These are phyloP conservation scores for Magallana gigas DNA, from an alignment of 1,140 invertebrate species.

Conservation along the genomic window DNA sequence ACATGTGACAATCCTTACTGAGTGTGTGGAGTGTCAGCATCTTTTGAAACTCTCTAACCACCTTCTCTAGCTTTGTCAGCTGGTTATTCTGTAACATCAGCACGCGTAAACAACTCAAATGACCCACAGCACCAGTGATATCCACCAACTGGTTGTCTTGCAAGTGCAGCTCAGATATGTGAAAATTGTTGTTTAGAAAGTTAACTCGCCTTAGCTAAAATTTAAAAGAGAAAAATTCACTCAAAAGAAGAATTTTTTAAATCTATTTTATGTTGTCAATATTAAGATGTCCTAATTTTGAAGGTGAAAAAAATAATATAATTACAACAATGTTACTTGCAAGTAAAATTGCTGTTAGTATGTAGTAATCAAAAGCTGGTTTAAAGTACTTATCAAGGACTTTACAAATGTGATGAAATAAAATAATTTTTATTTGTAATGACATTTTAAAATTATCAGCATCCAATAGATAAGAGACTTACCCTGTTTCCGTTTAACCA, in stretches of 20 bases:
- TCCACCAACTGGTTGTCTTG: conserved; percentile 75
- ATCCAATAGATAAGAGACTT: background rate
- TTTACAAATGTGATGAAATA: background rate
- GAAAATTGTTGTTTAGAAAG: conserved; percentile 69
- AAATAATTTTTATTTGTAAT: background rate
- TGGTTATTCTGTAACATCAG: conserved; percentile 77
- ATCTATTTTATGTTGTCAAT: too few relatives aligned
- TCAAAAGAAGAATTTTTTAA: background rate
- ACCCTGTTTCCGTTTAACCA: conserved; percentile 77
- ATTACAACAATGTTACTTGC: background rate
- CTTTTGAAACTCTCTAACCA: conserved; percentile 72
- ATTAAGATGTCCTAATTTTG: too few relatives aligned
- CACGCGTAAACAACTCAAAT: conserved; percentile 71
- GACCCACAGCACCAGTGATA: conserved; percentile 69
- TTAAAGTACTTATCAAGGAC: background rate
- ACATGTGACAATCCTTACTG: conserved; percentile 64
- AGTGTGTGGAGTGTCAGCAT: conserved; percentile 74
- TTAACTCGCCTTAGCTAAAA: conserved; percentile 67
- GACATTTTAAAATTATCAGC: background rate
- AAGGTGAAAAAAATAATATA: too few relatives aligned
- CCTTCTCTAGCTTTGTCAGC: conserved; percentile 72
- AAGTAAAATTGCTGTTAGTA: background rate
- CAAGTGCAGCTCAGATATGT: conserved; percentile 73
- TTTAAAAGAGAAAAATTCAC: conserved; percentile 33
- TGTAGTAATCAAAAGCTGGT: background rate